Evolutionary conservation across 2,888 invertebrate species (phyloP).

Genomic region (Pseudococcus jackbeardsleyi): DNA sequence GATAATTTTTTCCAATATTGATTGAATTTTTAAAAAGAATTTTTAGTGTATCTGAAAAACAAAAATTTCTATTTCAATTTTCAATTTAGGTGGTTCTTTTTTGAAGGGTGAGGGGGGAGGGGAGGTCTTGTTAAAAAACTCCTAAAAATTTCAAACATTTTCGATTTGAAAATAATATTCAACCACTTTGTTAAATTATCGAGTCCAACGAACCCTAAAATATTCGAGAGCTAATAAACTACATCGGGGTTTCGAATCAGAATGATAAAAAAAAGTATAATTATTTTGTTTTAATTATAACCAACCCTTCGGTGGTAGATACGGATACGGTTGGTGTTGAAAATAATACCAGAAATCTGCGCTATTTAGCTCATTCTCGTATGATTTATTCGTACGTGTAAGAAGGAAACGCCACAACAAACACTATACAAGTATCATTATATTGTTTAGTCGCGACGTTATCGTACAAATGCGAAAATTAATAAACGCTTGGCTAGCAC

Average conservation of each 20-base stretch:
- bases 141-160: no score
- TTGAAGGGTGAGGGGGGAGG: no score
- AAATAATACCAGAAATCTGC: neutral
- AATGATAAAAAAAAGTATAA: neutral
- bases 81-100: no score
- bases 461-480: neutral
- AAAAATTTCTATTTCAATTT: no score
- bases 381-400: neutral
- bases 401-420: neutral
- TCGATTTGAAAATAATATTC: no score
- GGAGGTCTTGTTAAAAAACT: no score
- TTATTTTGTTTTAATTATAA: neutral
- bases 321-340: neutral
- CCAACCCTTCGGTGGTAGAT: neutral
- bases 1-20: no score
- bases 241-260: neutral
- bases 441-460: neutral
- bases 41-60: no score
- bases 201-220: neutral
- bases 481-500: neutral
- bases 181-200: neutral
- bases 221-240: neutral
- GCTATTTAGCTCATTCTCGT: neutral
- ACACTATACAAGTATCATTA: neutral
- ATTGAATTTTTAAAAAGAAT: no score